Conservation (phyloP, 2,113 vertebrate species). For the Poeciliopsis retropinna region DNA sequence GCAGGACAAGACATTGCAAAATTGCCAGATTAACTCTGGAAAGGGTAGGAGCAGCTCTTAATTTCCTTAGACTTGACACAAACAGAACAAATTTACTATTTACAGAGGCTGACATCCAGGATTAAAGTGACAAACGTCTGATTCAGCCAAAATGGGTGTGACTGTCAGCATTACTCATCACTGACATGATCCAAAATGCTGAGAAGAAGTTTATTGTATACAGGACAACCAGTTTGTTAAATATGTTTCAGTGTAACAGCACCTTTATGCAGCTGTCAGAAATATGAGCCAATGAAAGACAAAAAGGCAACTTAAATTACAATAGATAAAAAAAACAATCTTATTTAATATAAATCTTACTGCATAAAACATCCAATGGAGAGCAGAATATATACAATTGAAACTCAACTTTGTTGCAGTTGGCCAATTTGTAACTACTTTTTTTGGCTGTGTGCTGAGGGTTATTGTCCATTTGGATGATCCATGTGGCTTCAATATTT, state of each 20-base stretch:
- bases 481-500: no score
- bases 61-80: background rate
- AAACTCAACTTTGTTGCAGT: no score
- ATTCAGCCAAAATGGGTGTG: background rate
- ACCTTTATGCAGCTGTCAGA: background rate
- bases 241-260: background rate
- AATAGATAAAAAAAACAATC: background rate
- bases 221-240: background rate
- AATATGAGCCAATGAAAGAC: background rate
- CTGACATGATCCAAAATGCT: background rate
- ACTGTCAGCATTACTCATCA: no score
- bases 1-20: background rate
- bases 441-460: no score
- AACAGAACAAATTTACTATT: background rate
- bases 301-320: background rate
- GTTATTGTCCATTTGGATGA: no score
- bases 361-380: background rate
- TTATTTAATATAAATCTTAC: background rate
- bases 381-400: background rate
- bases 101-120: background rate
- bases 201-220: background rate
- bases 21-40: background rate
- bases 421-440: no score
- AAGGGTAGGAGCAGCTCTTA: background rate
- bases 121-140: background rate